phyloP scores from a whole-genome alignment of 2,797 vertebrate species.

The Rousettus madagascariensis region DNA sequence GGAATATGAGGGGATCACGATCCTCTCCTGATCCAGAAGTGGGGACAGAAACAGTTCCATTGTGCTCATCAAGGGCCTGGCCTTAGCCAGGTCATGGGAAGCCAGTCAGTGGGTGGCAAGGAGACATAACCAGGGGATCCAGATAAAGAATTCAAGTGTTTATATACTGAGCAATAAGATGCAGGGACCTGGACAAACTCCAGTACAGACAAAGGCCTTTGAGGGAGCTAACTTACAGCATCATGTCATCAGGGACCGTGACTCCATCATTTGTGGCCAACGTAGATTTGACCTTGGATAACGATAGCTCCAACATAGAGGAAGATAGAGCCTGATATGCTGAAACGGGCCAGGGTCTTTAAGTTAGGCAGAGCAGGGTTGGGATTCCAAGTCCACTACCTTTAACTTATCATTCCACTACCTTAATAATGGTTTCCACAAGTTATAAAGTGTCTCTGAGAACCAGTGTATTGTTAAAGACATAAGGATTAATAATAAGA shows the following conservation, averaged over 20 bases:
- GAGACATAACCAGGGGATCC: neutral
- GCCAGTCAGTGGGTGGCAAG: neutral
- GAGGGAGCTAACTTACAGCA: neutral
- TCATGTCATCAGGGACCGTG: neutral
- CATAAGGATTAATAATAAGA: neutral
- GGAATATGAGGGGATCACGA: neutral
- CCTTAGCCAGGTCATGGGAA: neutral
- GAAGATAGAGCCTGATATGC: neutral
- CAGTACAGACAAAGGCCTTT: neutral
- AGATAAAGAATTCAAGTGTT: neutral
- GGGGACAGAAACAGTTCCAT: neutral
- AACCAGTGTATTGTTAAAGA: neutral
- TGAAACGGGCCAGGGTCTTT: neutral
- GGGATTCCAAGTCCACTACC: neutral
- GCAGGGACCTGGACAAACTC: neutral
- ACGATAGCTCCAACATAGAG: neutral
- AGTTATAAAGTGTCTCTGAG: neutral
- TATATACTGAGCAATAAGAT: neutral
- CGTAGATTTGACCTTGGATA: neutral
- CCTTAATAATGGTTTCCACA: neutral
- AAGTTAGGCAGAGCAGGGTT: neutral
- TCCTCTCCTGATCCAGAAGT: neutral
- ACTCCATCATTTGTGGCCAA: neutral
- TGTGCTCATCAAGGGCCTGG: neutral
- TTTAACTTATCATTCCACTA: neutral